Evolutionary conservation across 2,888 invertebrate genomes (phyloP), one percentile per base, ranked within the genome.

Genomic region (Tricholauxania praeusta): DNA sequence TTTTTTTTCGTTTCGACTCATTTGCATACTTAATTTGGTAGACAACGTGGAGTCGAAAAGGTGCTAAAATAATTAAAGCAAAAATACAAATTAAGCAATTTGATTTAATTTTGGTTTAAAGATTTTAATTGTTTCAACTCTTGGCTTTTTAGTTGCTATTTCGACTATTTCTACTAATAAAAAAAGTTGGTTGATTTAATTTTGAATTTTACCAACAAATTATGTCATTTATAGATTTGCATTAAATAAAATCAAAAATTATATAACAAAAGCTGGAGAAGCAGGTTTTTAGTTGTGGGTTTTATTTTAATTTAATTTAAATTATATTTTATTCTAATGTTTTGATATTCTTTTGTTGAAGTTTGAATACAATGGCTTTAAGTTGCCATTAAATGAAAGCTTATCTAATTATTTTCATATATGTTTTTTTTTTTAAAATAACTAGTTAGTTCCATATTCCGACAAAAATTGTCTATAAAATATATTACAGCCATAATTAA

Each of bases 71-170:
- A 51, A n/a, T 51, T 51, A 19, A 19, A 71, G 57, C 55, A 67
- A 32, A n/a, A 39, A 15, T 62, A 65, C 74, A 76, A 39, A 66
- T 49, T 65, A 62, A 55, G n/a, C 52, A 64, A 55, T 65, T 49
- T 72, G 51, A 77, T 79, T 75, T 65, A n/a, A 65, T 65, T 62
- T 62, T 32, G 5, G 4, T 28, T 62, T 62, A 28, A 15, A 15
- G 10, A 62, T 39, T 62, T 62, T 15, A 17, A 59, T 59, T 59
- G 19, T 53, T 53, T 39, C 17, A 53, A 14, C 53, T 53, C 39
- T 39, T 39, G 39, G 39, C 39, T 8, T 39, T 1, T 7, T 4
- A 2, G 10, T 39, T 7, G 1, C 7, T 1, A 39, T 10, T 7
- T 10, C 39, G 7, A 39, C 39, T 39, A 39, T 10, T 39, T 10